A percentile compares a stretch with the other conserved stretches of the same genome.
phyloP scores from a whole-genome alignment of 2,888 invertebrate genomes.

The Sympetrum striolatum region DNA sequence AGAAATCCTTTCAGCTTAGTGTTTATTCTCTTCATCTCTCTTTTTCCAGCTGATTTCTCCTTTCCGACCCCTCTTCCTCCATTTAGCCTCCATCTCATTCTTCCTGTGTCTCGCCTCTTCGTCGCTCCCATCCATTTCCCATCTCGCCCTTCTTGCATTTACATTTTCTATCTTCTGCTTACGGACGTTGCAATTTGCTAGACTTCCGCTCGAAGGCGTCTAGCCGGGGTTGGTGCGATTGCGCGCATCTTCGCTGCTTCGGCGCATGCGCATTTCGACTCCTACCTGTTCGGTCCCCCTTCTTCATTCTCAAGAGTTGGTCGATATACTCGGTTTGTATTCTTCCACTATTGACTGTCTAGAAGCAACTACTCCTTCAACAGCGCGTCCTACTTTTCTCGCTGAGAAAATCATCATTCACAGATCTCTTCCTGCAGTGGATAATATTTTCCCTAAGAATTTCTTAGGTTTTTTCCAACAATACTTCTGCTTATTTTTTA shows the following conservation, averaged over 20 bases:
- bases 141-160: background rate
- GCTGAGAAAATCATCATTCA: background rate
- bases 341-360: background rate
- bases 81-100: background rate
- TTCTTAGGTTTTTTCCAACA: too few relatives aligned
- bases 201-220: background rate
- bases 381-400: background rate
- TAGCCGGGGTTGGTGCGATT: background rate
- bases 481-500: too few relatives aligned
- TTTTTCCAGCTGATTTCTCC: slow-evolving; percentile 63
- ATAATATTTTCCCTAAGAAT: too few relatives aligned
- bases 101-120: background rate
- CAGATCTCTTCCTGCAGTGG: too few relatives aligned
- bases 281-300: background rate
- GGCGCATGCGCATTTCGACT: background rate
- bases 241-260: background rate
- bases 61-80: background rate
- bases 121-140: background rate
- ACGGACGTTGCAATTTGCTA: background rate
- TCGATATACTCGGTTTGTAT: background rate
- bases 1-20: too few relatives aligned
- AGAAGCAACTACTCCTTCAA: background rate
- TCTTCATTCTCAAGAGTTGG: background rate
- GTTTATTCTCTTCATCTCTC: slow-evolving; percentile 61
- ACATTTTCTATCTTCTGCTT: background rate